Base-by-base conservation (phyloP, 2,113 vertebrate species). In the Formicarius rufipectus region DNA sequence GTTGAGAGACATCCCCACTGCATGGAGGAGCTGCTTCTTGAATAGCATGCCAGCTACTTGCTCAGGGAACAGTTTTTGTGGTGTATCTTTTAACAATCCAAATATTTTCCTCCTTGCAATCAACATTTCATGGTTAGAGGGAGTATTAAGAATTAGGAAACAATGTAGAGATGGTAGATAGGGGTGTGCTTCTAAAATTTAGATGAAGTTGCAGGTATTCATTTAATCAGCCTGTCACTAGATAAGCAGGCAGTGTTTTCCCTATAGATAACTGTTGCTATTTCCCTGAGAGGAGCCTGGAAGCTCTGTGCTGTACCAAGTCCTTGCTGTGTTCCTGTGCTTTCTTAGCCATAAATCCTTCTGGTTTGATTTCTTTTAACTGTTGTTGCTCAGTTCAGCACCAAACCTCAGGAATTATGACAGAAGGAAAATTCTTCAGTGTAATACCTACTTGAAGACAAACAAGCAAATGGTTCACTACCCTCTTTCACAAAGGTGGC, bases 301-400 rank as follows among this genome's bases (percentile, higher is more conserved):
- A 96, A 90, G 78, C 39, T 85, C n/a, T 47, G 14, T 72, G 42
- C 44, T 58, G 23, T 60, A 95, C 56, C 6, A 67, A 93, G 33
- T 80, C 42, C 49, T 75, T 87, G 42, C 55, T 94, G 67, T 55
- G 78, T 83, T 87, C 49, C 35, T 50, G 19, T 42, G 20, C 49
- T 89, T 85, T 60, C 52, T 81, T 84, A 79, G 47, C 64, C 71
- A 45, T 60, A 94, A 73, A 76, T 76, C 69, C 58, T 93, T 71
- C 69, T 77, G 53, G 78, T 39, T 90, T 44, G 13, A 14, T 84
- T 92, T 91, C 81, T 87, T n/a, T 87, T 73, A 87, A 59, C 53
- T 84, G 39, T 49, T 45, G 16, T 85, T 87, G 53, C 59, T 96
- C 63, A 71, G 84, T 94, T 95, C 63, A 85, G 75, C 67, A 95